These are phyloP conservation scores for Phymastichus coffea DNA, from an alignment of 1,140 invertebrate genomes.

Conservation along the genomic window DNA sequence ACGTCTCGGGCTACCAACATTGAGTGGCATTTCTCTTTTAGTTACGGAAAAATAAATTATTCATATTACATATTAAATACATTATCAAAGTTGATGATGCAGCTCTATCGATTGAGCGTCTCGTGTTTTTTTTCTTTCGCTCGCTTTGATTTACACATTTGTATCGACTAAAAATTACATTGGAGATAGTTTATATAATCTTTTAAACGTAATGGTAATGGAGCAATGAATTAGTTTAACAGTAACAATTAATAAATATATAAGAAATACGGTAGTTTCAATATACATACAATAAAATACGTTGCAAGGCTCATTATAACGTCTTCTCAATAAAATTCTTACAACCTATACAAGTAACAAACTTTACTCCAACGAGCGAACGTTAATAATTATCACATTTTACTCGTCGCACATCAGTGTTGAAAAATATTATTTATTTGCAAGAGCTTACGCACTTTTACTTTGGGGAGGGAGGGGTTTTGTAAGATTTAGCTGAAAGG, in stretches of 20 bases:
- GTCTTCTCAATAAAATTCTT: constrained; percentile 16
- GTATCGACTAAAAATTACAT: constrained; percentile 32
- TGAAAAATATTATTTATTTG: constrained; percentile 11
- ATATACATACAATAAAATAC: constrained; percentile 22
- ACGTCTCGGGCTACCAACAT: constrained; percentile 48
- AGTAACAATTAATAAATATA: constrained; percentile 22
- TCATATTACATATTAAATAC: constrained; percentile 29
- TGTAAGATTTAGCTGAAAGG: neutral
- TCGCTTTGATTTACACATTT: too few relatives aligned
- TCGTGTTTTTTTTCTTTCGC: too few relatives aligned
- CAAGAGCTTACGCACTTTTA: neutral
- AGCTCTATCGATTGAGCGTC: constrained; percentile 29
- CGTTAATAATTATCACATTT: constrained; percentile 26
- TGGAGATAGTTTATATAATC: constrained; percentile 42
- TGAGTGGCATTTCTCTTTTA: constrained; percentile 41
- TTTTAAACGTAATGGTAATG: constrained; percentile 31
- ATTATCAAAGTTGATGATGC: constrained; percentile 35
- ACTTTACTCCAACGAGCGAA: constrained; percentile 19
- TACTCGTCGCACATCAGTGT: neutral
- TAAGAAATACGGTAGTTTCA: constrained; percentile 13
- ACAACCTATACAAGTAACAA: constrained; percentile 12
- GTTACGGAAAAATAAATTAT: constrained; percentile 32
- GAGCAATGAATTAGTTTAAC: constrained; percentile 34
- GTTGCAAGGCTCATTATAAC: neutral
- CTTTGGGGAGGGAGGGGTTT: too few relatives aligned